Percentiles rank a stretch among this genome's conserved stretches.
Conservation (phyloP, 1,140 invertebrate genomes). For the Hetaerina americana region DNA sequence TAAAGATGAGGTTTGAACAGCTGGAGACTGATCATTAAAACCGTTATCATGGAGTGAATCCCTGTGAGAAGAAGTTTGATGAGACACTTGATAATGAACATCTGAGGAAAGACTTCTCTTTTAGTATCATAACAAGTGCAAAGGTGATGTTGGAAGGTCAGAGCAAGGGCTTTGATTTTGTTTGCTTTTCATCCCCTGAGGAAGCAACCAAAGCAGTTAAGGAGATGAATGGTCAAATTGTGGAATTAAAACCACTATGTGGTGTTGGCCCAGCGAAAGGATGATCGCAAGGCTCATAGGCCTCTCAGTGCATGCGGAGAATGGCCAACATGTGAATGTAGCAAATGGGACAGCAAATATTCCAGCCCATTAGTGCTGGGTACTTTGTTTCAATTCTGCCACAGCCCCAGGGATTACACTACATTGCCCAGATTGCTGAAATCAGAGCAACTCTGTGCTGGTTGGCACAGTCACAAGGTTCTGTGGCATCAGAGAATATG, state of each 20-base stretch:
- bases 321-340: constrained; percentile 93
- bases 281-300: constrained; percentile 96
- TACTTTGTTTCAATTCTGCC: constrained; percentile 84
- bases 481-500: too few relatives aligned
- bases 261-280: constrained; percentile 94
- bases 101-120: constrained; percentile 88
- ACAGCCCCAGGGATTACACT: constrained; percentile 75
- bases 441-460: constrained; percentile 79
- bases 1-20: constrained; percentile 92
- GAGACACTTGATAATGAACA: constrained; percentile 95
- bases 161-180: constrained; percentile 98
- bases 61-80: constrained; percentile 98
- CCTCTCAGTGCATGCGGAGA: constrained; percentile 95
- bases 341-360: constrained; percentile 68
- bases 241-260: constrained; percentile 96
- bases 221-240: constrained; percentile 95
- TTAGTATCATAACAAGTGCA: constrained; percentile 94
- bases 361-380: constrained; percentile 68
- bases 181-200: constrained; percentile 96
- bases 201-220: constrained; percentile 99
- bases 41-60: constrained; percentile 88
- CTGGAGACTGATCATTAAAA: constrained; percentile 90
- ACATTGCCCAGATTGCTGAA: constrained; percentile 72
- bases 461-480: constrained; percentile 66
- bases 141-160: constrained; percentile 83